Percentiles rank a stretch among this genome's conserved stretches.
Conservation (phyloP, 2,113 vertebrate species). For the Cebus imitator region DNA sequence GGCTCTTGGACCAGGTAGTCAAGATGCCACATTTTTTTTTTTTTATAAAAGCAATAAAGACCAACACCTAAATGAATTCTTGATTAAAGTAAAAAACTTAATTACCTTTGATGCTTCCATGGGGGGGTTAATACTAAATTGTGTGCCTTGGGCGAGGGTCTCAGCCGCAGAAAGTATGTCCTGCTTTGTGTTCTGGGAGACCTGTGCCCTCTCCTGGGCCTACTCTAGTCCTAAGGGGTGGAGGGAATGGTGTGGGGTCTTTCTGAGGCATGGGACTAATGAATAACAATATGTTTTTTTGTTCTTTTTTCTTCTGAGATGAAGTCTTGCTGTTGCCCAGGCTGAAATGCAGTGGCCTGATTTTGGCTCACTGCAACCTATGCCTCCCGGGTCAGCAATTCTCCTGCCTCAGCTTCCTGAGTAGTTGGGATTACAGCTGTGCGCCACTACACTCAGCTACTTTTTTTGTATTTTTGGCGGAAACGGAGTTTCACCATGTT, state of each 20-base stretch:
- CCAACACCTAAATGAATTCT: neutral
- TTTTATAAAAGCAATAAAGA: neutral
- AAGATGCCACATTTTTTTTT: neutral
- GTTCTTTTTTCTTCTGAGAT: too few species aligned
- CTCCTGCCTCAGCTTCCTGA: too few species aligned
- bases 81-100: neutral
- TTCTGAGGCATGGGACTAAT: neutral
- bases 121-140: neutral
- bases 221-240: neutral
- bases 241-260: neutral
- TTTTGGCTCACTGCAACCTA: too few species aligned
- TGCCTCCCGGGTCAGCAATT: too few species aligned
- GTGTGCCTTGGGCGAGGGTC: neutral
- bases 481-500: too few species aligned
- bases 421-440: too few species aligned
- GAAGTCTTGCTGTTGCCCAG: too few species aligned
- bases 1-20: neutral
- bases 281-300: fast-evolving
- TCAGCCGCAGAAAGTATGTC: neutral
- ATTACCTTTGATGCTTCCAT: neutral
- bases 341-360: too few species aligned
- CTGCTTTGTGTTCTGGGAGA: neutral
- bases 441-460: too few species aligned
- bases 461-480: too few species aligned
- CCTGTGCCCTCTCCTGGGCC: too few species aligned